Evolutionary conservation across 2,888 invertebrate genomes (phyloP).

Genomic region (Hipparchia sbordonii): DNA sequence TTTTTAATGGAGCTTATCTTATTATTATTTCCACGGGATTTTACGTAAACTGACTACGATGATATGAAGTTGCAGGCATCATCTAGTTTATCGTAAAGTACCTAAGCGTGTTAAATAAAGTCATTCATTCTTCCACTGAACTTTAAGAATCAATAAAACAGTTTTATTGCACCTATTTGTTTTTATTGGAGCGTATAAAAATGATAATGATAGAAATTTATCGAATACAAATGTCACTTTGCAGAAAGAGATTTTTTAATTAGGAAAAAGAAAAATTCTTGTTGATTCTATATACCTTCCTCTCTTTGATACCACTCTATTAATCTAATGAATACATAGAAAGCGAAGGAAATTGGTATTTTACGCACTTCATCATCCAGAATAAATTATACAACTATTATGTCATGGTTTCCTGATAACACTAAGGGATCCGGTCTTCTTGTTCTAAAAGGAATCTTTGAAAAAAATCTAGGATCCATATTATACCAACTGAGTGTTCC

Average conservation of each 20-base stretch:
- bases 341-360: neutral
- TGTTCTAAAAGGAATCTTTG: neutral
- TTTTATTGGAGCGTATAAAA: constrained; percentile 1
- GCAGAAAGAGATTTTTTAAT: neutral
- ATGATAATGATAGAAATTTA: constrained; percentile 5
- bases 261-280: neutral
- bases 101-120: constrained; percentile 4
- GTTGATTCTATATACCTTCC: no score
- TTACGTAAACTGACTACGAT: no score
- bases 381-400: no score
- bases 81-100: no score
- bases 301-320: neutral
- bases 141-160: constrained; percentile 11
- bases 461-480: neutral
- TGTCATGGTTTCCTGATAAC: no score
- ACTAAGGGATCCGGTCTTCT: neutral
- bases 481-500: neutral
- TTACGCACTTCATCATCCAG: neutral
- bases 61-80: no score
- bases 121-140: constrained; percentile 8
- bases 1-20: neutral
- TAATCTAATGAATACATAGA: neutral
- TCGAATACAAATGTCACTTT: constrained; percentile 9
- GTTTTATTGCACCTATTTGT: neutral
- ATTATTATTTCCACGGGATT: neutral